Evolutionary conservation across 1,140 invertebrate genomes (phyloP).

Genomic region (Cyphomyrmex costatus): DNA sequence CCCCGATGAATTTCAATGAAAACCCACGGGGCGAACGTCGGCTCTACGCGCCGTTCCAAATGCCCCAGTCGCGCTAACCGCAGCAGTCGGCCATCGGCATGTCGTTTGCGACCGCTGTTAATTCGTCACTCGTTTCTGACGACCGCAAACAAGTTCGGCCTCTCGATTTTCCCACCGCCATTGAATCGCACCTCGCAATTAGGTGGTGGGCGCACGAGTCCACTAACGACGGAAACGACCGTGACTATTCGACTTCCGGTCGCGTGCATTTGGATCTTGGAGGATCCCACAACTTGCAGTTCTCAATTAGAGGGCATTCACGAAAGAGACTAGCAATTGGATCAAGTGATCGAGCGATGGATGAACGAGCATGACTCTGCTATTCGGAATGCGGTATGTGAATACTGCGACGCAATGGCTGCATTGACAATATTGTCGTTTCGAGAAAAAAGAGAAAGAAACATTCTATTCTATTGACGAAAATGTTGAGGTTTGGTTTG

Average conservation of each 20-base stretch:
- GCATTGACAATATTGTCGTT: background rate
- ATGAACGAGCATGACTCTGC: slow-evolving; percentile 5
- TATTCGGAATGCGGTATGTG: background rate
- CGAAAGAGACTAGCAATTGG: slow-evolving; percentile 24
- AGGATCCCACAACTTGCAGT: slow-evolving; percentile 34
- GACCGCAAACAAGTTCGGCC: slow-evolving; percentile 65
- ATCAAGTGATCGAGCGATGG: slow-evolving; percentile 1
- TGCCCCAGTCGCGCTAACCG: slow-evolving; percentile 51
- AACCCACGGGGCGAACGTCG: slow-evolving; percentile 53
- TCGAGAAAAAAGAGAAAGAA: background rate
- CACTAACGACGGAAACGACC: slow-evolving; percentile 36
- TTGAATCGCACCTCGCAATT: slow-evolving; percentile 55
- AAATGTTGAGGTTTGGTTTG: background rate
- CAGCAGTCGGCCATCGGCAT: slow-evolving; percentile 56
- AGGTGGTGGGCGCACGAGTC: background rate
- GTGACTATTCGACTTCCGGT: slow-evolving; percentile 57
- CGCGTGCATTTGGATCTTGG: slow-evolving; percentile 52
- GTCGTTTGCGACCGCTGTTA: slow-evolving; percentile 66
- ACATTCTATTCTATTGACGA: background rate
- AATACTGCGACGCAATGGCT: background rate
- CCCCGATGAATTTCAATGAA: slow-evolving; percentile 73
- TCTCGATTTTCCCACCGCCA: slow-evolving; percentile 44
- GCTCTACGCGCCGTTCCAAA: slow-evolving; percentile 50
- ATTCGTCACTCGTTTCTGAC: slow-evolving; percentile 72
- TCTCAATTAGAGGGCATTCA: slow-evolving; percentile 55